Evolutionary conservation across 2,888 invertebrate genomes (phyloP).

Genomic region (Tetropium fuscum): DNA sequence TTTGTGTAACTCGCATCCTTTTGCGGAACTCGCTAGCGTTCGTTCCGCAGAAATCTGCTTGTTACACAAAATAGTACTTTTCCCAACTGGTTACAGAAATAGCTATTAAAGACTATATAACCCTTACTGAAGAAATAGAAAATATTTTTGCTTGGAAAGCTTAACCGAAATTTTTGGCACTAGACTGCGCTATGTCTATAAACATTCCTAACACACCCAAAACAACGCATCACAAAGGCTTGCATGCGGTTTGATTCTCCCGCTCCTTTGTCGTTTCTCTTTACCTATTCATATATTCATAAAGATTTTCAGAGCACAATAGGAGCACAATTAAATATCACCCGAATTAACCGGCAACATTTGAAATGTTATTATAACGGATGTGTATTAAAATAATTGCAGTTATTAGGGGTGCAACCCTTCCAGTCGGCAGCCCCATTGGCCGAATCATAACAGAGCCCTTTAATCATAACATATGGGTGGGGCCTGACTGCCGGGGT

Average conservation of each 20-base stretch:
- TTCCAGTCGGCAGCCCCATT: constrained; percentile 43
- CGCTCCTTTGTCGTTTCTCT: constrained; percentile 31
- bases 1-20: too few relatives aligned
- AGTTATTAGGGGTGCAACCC: constrained; percentile 45
- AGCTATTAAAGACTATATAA: too few relatives aligned
- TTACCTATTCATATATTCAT: constrained; percentile 48
- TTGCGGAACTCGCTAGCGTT: too few relatives aligned
- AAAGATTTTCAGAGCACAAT: constrained; percentile 56
- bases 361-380: constrained; percentile 59
- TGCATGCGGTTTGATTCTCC: constrained; percentile 43
- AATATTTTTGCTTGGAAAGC: too few relatives aligned
- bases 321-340: constrained; percentile 58
- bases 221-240: constrained; percentile 42
- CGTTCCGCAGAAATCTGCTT: too few relatives aligned
- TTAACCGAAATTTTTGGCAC: too few relatives aligned
- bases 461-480: constrained; percentile 55
- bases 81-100: too few relatives aligned
- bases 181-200: too few relatives aligned
- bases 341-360: constrained; percentile 52
- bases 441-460: constrained; percentile 47
- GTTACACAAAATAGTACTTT: too few relatives aligned
- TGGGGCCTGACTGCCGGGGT: constrained; percentile 45
- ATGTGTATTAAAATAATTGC: constrained; percentile 59
- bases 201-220: too few relatives aligned
- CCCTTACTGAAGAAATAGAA: too few relatives aligned